Evolutionary conservation across 2,797 vertebrate genomes (phyloP), one percentile per base, ranked within the genome.

Genomic region (Erethizon dorsatum): DNA sequence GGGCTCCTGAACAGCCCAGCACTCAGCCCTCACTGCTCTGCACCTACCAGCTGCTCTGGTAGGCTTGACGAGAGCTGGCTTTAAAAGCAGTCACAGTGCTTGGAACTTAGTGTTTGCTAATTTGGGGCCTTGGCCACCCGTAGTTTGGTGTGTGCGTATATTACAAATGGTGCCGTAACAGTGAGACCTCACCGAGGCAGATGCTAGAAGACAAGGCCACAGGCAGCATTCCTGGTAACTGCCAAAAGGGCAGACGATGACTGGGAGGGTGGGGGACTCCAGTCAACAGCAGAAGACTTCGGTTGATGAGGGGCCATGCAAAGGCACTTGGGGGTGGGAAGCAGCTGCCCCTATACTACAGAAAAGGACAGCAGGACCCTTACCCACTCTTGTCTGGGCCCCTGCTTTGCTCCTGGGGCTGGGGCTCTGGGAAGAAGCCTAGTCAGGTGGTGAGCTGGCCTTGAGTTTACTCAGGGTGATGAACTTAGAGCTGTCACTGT

Each of bases 301-400:
- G 33, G 37, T 10, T 41, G 22, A 6, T 14, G 14, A 22, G n/a
- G 6, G 56, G 37, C 56, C 3, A 0, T 13, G 24, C 73, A 50
- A 31, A 77, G 73, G 45, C 73, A 77, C 73, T 77, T 77, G 73
- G 45, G 33, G 26, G 13, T 9, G 61, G 20, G 69, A 17, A 37
- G 41, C 28, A 31, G 33, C 33, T 61, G 26, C 57, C 75, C 37
- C 31, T 4, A 15, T 15, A 1, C 88, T 14, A 1, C 10, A 54
- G 47, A 22, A n/a, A 65, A 79, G 84, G 50, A 31, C 41, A 71
- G 24, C 47, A 15, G 5, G 65, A 61, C 41, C 52, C 28, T 26
- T 17, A 20, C n/a, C 33, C 18, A 37, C 59, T 56, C 65, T 59
- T 28, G 33, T 57, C 77, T 41, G 1, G 50, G 26, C 18, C 20